Percentiles rank a stretch among this genome's conserved stretches.
Conservation (phyloP, 1,140 invertebrate species). For the Formica exsecta region DNA sequence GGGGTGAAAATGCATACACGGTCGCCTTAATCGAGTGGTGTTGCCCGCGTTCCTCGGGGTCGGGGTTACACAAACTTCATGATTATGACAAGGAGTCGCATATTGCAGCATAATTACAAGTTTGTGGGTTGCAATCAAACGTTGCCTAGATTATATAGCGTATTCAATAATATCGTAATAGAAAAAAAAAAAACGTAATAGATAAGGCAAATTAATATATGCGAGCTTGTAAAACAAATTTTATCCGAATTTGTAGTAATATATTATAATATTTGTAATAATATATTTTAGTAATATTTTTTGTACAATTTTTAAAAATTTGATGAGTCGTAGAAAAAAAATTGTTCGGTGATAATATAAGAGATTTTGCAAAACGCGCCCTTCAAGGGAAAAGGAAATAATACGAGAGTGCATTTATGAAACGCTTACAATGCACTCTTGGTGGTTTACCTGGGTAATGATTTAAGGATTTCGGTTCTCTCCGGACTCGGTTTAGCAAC, state of each 20-base stretch:
- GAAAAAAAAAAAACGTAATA: background rate
- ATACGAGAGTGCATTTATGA: too few relatives aligned
- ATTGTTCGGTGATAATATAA: too few relatives aligned
- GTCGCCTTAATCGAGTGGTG: background rate
- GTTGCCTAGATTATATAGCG: background rate
- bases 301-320: too few relatives aligned
- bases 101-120: background rate
- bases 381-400: too few relatives aligned
- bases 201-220: background rate
- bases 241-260: too few relatives aligned
- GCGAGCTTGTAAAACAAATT: background rate
- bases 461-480: background rate
- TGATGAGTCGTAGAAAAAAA: too few relatives aligned
- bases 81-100: constrained; percentile 34
- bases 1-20: constrained; percentile 41
- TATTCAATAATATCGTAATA: background rate
- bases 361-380: too few relatives aligned
- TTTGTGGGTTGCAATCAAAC: background rate
- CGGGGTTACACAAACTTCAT: constrained; percentile 13
- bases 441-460: background rate
- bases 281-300: too few relatives aligned
- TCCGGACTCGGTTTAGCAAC: background rate
- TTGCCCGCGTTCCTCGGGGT: background rate
- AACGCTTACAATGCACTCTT: too few relatives aligned
- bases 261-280: too few relatives aligned